Evolutionary conservation across 1,140 invertebrate species (phyloP), one percentile per base, ranked within the genome.

Genomic region (Sycobia sp.): DNA sequence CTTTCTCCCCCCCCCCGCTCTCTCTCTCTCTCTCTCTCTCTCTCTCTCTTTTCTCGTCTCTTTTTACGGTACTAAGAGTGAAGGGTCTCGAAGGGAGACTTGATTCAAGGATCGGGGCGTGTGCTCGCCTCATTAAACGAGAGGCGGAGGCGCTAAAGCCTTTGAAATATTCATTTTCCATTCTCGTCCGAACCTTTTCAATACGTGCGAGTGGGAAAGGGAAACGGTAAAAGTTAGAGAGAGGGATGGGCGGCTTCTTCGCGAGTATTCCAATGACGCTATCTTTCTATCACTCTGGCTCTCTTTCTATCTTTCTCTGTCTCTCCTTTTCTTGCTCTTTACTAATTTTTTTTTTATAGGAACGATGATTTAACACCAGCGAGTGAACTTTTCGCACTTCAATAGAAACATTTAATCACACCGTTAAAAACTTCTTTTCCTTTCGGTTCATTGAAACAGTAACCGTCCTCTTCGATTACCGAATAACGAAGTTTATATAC

Each of bases 161-260:
- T 54, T 54, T 62, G 59, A 55, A 62, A 62, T 62, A 54, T 62
- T 54, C 38, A 62, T 62, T 62, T 62, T 62, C 50, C 22, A 55
- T 54, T 62, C 29, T 53, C 22, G n/a, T 47, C 51, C 50, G 27
- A 38, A 29, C 22, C 39, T 54, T 54, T 53, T 59, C 46, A 51
- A 41, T 32, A n/a, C n/a, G n/a, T n/a, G n/a, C n/a, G 25, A 54
- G 2, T 0, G 13, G 53, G 18, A n/a, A 43, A 59, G 67, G 41
- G 43, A 1, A 46, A 39, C 65, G 67, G 61, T 57, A 66, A n/a
- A n/a, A n/a, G n/a, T n/a, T n/a, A n/a, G n/a, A n/a, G n/a, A n/a
- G n/a, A n/a, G n/a, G n/a, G n/a, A n/a, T n/a, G n/a, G n/a, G n/a
- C n/a, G n/a, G n/a, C n/a, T n/a, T n/a, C n/a, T n/a, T n/a, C n/a